phyloP scores from a whole-genome alignment of 2,888 invertebrate genomes.

The Luffia ferchaultella region DNA sequence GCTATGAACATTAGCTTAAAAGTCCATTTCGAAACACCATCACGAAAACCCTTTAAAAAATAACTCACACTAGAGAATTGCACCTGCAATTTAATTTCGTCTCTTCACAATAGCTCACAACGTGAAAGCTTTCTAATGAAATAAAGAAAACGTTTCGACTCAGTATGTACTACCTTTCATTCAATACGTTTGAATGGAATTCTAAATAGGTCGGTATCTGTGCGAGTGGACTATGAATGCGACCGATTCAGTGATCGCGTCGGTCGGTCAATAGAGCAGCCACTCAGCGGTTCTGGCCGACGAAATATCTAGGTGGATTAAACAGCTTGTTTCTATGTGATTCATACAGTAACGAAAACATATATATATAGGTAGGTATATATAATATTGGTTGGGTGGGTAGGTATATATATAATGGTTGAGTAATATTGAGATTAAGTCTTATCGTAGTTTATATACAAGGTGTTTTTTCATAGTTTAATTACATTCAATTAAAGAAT shows the following conservation, averaged over 20 bases:
- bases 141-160: conserved; percentile 41
- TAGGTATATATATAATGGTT: too few relatives aligned
- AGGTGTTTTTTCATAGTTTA: too few relatives aligned
- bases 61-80: neutral
- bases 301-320: neutral
- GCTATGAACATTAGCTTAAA: too few relatives aligned
- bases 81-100: neutral
- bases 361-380: too few relatives aligned
- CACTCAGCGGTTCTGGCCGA: neutral
- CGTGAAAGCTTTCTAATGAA: conserved; percentile 45
- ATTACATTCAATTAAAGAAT: too few relatives aligned
- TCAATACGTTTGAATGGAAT: neutral
- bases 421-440: too few relatives aligned
- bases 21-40: too few relatives aligned
- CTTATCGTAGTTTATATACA: too few relatives aligned
- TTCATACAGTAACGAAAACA: too few relatives aligned
- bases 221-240: neutral
- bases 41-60: too few relatives aligned
- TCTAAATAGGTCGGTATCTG: neutral
- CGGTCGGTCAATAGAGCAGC: neutral
- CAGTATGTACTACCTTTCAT: conserved; percentile 16
- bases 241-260: neutral
- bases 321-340: too few relatives aligned
- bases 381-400: too few relatives aligned
- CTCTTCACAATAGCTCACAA: conserved; percentile 9